Base-by-base conservation (phyloP, 2,888 invertebrate species). In the Chrysomela aeneicollis region DNA sequence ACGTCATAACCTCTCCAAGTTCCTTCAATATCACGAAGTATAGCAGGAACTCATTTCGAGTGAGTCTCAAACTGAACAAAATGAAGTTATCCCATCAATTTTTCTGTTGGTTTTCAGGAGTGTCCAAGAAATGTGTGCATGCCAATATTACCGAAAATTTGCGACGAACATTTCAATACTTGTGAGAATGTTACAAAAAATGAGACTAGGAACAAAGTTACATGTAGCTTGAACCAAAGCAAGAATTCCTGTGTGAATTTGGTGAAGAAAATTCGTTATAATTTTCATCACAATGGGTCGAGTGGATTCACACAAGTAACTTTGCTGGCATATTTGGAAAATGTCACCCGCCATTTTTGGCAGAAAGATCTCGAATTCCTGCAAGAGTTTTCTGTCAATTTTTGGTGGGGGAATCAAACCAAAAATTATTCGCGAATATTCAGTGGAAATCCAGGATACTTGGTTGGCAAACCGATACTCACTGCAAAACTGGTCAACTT, bases 381-480 rank as follows among this genome's bases (percentile, higher is more conserved):
- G 21, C 82, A 82, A 72, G 70, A 74, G 9, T 79, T 79, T 63
- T 70, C 74, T 57, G 78, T 80, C 12, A 77, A 75, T 35, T 82
- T 79, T 67, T 66, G 74, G 49, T 82, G 82, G 82, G 61, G 61
- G 15, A 77, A 81, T 60, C 71, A 75, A 26, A 76, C 72, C 4
- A 69, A 69, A 19, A 80, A 80, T 63, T 76, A 74, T 60, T 76
- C 79, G 0, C 63, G 71, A 59, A 65, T 72, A 46, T 73, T 85
- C 15, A 93, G 93, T 82, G 94, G 94, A 1, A 91, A 89, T 79
- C 92, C 92, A 0, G 94, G 94, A 2, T 94, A 94, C 75, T 76
- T 88, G 5, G 72, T 83, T 2, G 89, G 89, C 6, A 86, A 87
- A 71, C 92, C 92, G 0, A 82, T 94, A 32, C 80, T 87, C 61